Evolutionary conservation across 2,888 invertebrate genomes (phyloP), one percentile per base, ranked within the genome.

Genomic region (Adelphocoris suturalis): DNA sequence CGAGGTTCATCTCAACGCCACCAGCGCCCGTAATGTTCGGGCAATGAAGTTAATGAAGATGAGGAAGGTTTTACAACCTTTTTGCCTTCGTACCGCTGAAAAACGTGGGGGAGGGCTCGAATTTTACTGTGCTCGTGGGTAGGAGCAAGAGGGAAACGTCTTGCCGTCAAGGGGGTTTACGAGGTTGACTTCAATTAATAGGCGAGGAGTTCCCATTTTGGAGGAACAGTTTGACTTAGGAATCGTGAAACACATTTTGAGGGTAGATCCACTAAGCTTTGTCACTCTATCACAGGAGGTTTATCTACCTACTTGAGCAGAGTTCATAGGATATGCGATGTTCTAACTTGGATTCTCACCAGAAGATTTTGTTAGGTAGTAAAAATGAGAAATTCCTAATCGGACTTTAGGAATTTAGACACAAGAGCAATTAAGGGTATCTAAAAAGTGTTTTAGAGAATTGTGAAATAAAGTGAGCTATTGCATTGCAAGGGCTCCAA

Each of bases 41-140:
- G 85, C 85, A 85, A 85, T 85, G 85, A 85, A 85, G 55, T 85
- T 85, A 85, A 85, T 85, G 85, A 85, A 85, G 85, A 85, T 85
- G 85, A 85, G 85, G 52, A 61, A 85, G 57, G 85, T 37, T 84
- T 85, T 85, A 57, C 57, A 85, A n/a, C 37, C n/a, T 57, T 57
- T 85, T 16, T 11, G 23, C 27, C 61, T 37, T 61, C 85, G 57
- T 78, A 16, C 78, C 78, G 78, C 78, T 37, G 46, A 19, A 47
- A 37, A 85, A 61, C 61, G 57, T 85, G 57, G 61, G 23, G 23
- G 85, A 23, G 28, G 37, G 2, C 7, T 37, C 37, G 37, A 37
- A 37, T 85, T 85, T 57, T 85, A 57, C 85, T 57, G 85, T 61
- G 57, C 23, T 19, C 27, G 16, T 7, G 68, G 68, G 23, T 23